Base-by-base conservation (phyloP, 2,113 vertebrate genomes). In the Tupaia chinensis region DNA sequence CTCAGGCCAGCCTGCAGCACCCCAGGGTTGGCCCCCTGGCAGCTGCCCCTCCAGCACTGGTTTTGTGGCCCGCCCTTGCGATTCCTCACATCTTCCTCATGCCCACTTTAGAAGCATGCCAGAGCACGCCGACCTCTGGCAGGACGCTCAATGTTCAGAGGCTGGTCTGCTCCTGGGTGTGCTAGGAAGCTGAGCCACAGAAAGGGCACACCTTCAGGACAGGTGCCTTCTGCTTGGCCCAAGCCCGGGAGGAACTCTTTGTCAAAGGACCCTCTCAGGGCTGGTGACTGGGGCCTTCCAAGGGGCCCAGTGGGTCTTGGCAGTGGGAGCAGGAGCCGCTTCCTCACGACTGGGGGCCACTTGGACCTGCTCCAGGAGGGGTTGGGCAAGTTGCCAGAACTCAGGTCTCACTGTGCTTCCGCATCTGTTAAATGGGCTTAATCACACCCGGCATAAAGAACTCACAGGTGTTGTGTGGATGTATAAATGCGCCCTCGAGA, bases 401-500 rank as follows among this genome's bases (percentile, higher is more conserved):
- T 25, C 19, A 56, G 65, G 23, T 29, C 11, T 70, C 60, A 73
- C 66, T 85, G 32, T 54, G 10, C 70, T 94, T 91, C 74, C 87
- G 87, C 17, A 60, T 90, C 94, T 95, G 32, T 88, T 13, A 83
- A 92, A 91, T 93, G 87, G 97, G 92, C 20, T 63, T 81, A 85
- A n/a, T 92, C 25, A 15, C 19, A 25, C 63, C 9, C 1, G 19
- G 70, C 34, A 82, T 76, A 32, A 78, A 84, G 54, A 23, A 53
- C 25, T 72, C 17, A 9, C 23, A 16, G 56, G 56, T 68, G 58
- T 32, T 87, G 14, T 86, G 54, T 66, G 34, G 44, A 60, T 66
- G 69, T 54, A 8, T 61, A 20, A 58, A 34, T n/a, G 86, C 8
- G 6, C 60, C 76, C 25, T n/a, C 11, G 44, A 61, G 32, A 84